Evolutionary conservation across 2,888 invertebrate species (phyloP), one percentile per base, ranked within the genome.

Genomic region (Cephus nigrinus): DNA sequence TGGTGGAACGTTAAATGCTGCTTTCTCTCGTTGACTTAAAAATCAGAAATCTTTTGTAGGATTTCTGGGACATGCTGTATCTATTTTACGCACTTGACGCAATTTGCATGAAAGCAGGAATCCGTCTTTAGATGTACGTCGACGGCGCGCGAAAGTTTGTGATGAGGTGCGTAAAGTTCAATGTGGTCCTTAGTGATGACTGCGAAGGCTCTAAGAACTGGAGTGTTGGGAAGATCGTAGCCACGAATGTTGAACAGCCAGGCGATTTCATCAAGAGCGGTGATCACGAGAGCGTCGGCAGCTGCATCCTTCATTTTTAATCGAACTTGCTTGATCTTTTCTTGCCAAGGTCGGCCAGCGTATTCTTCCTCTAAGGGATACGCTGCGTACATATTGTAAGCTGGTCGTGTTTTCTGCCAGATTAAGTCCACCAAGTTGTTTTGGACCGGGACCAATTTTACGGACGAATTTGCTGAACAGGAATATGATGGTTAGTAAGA

Each of bases 161-260:
- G 93, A 12, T 93, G 93, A 69, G 96, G 95, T 9, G 95, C 94
- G 88, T 96, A 97, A 36, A 97, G 93, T 84, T 94, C 93, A 35
- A 96, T 92, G 76, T 95, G 94, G 5, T 93, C 92, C 81, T 93
- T 92, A 78, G 95, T 95, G 72, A 97, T 90, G 69, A 97, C 92
- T 1, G 95, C 93, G 89, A 97, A 97, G 69, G 96, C 95, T 87
- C 95, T 95, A 12, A 97, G 92, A 31, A 97, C 94, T 0, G 98
- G 97, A 1, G 96, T 96, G 89, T 95, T 95, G 0, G 96, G 95
- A 81, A 97, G 93, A 92, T 98, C 98, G 78, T 94, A 93, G 0
- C 97, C 98, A n/a, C 98, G 93, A 31, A 98, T 94, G 90, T 98
- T 98, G 68, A 98, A 93, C 55, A 98, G 92, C 96, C 98, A 98